Evolutionary conservation across 2,888 invertebrate genomes (phyloP).

Genomic region (Meta bourneti): DNA sequence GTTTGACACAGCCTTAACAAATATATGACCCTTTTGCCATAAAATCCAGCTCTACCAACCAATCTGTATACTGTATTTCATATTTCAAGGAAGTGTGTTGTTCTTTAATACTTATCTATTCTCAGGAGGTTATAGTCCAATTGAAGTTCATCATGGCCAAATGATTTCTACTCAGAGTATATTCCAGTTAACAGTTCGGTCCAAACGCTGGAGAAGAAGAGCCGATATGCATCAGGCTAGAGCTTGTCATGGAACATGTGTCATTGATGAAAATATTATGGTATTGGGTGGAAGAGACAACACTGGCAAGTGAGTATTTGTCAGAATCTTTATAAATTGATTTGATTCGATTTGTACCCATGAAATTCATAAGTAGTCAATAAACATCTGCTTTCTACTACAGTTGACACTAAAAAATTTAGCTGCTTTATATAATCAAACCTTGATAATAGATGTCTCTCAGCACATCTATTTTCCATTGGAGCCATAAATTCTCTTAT

Average conservation of each 20-base stretch:
- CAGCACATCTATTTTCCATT: no score
- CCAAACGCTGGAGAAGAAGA: conserved; percentile 68
- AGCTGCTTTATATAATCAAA: no score
- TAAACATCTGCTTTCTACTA: no score
- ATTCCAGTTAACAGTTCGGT: conserved; percentile 58
- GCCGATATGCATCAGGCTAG: conserved; percentile 68
- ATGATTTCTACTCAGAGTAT: conserved; percentile 60
- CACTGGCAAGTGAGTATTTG: conserved; percentile 52
- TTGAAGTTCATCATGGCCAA: conserved; percentile 41
- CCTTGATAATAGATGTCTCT: no score
- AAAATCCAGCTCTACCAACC: no score
- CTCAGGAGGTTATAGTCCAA: conserved; percentile 69
- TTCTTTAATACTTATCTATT: neutral
- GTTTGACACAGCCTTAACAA: neutral
- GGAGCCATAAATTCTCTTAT: no score
- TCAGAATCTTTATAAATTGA: neutral
- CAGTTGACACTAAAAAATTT: no score
- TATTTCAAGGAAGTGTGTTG: neutral
- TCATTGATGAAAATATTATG: conserved; percentile 57
- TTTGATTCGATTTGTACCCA: neutral
- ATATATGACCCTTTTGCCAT: no score
- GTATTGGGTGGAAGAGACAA: conserved; percentile 70
- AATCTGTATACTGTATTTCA: no score
- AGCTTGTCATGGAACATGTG: conserved; percentile 63
- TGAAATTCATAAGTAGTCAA: neutral